Percentiles rank a stretch among this genome's conserved stretches.
Evolutionary conservation across 2,797 vertebrate species (phyloP).

Genomic region (Urocyon cinereoargenteus): DNA sequence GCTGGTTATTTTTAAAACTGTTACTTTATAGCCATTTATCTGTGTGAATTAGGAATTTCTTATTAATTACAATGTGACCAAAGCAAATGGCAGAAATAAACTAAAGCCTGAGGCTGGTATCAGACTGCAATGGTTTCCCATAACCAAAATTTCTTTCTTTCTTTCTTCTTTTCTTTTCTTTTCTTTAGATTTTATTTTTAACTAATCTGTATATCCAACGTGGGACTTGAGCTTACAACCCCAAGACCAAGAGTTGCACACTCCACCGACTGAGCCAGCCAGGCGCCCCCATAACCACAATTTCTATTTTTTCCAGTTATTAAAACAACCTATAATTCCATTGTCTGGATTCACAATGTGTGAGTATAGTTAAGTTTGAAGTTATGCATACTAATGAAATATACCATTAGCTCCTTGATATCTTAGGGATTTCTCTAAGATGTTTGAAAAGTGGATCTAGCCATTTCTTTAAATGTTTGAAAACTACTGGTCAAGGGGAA

Average conservation of each 20-base stretch:
- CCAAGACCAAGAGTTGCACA: background rate
- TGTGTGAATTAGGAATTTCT: slow-evolving; percentile 52
- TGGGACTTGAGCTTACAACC: background rate
- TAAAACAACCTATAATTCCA: slow-evolving; percentile 17
- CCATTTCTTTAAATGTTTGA: slow-evolving; percentile 34
- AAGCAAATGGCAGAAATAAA: slow-evolving; percentile 33
- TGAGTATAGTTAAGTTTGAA: background rate
- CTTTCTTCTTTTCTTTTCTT: background rate
- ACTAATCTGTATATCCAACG: background rate
- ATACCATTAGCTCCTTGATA: background rate
- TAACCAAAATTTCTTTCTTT: background rate
- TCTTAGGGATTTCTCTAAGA: slow-evolving; percentile 33
- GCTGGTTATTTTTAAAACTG: background rate
- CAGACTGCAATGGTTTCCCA: slow-evolving; percentile 1
- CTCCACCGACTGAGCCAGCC: background rate
- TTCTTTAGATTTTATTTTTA: background rate
- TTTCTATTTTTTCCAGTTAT: background rate
- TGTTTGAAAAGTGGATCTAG: slow-evolving; percentile 45
- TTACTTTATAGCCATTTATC: background rate
- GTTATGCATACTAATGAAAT: background rate
- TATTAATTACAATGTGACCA: slow-evolving; percentile 53
- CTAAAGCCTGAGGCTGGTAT: background rate
- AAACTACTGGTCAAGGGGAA: slow-evolving; percentile 2
- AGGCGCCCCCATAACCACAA: background rate
- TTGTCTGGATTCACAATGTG: background rate